Evolutionary conservation across 2,888 invertebrate genomes (phyloP), one percentile per base, ranked within the genome.

Genomic region (Tridacna crocea): DNA sequence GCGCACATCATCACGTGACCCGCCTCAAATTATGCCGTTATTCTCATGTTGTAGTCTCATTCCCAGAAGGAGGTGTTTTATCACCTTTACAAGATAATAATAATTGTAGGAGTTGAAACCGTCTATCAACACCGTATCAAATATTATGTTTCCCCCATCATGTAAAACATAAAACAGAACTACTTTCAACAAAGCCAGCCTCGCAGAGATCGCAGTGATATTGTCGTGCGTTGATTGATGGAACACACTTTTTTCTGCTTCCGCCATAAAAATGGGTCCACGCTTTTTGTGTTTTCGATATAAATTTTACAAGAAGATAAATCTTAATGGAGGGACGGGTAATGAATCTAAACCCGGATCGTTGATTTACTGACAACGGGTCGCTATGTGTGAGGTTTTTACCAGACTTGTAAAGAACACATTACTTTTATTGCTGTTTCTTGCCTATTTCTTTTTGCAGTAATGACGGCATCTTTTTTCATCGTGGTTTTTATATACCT

Each of bases 161-260:
- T 77, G 72, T 77, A 63, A 70, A 77, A 72, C 77, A 72, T 60
- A 72, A 77, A 77, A 60, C 77, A 72, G 72, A 75, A 76, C 76
- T 75, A 72, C 80, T 80, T 80, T 80, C 72, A 82, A 82, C 72
- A 82, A 72, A 82, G 78, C 72, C 78, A 65, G 73, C n/a, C 72
- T 61, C 70, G 75, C 80, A 75, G 63, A 85, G 85, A 85, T 85
- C 46, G 65, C n/a, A 70, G 63, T 65, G 85, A 85, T 85, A 85
- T n/a, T 79, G 85, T 83, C 83, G 63, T 22, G 51, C 36, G 66
- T 51, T 83, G 83, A 85, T 85, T 73, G 79, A 83, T 83, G 80
- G 75, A 66, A 47, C 74, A 68, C 60, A 75, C 27, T 65, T 75
- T 76, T 61, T 75, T 79, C 80, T 75, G 63, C 75, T 73, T 77